Base-by-base conservation (phyloP, 2,797 vertebrate species). In the Eleutherodactylus coqui region DNA sequence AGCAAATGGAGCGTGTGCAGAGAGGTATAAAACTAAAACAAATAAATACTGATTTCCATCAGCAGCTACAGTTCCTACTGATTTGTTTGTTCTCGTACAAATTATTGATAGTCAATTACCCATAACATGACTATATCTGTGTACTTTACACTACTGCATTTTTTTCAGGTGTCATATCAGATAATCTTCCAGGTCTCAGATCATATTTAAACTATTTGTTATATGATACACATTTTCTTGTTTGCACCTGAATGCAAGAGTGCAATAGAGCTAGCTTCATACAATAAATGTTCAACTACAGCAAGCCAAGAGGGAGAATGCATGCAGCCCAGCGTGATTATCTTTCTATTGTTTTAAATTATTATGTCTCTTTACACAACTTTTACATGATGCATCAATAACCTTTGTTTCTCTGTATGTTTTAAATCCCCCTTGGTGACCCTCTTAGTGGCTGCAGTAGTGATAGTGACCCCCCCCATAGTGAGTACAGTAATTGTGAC, bases 21-120 rank as follows among this genome's bases (percentile, higher is more conserved):
- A 80, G 76, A 87, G 53, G 47, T 87, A 81, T 69, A 79, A 83
- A 78, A 83, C 76, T 87, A 84, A 84, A 87, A 87, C 58, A 87
- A 83, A 87, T 67, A 87, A 84, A 84, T 87, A 87, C 67, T 2
- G 53, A 79, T 80, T 80, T 84, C 86, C 53, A 79, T 84, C 86
- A 79, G 76, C 82, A 73, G 76, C 86, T 84, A 75, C 45, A 80
- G 75, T 73, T 75, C 38, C 62, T 32, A 64, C 64, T 87, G 69
- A 73, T 80, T 67, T 84, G 64, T 84, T 75, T 79, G 29, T 84
- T 80, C 76, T 87, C 29, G 27, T 43, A 87, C 82, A 75, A 75
- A 80, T 84, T 87, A 84, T 87, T 87, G 82, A 87, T 75, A 84
- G 86, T 87, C 86, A 84, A 87, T 87, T 87, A 87, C 75, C 86